A percentile compares a stretch with the other conserved stretches of the same genome.
Conservation (phyloP, 2,113 vertebrate species). For the Clarias macrocephalus region DNA sequence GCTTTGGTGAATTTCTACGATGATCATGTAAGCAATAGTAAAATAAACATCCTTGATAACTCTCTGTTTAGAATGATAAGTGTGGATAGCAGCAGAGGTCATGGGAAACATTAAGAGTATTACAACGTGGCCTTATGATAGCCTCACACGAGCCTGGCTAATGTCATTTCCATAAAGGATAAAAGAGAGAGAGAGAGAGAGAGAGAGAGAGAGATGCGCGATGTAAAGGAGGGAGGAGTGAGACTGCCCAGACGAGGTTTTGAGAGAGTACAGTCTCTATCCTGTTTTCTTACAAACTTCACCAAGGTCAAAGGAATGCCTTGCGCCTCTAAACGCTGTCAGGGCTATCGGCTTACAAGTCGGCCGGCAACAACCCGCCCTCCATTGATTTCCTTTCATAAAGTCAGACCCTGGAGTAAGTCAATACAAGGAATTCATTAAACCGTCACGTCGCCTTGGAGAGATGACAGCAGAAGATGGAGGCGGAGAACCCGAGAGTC, state of each 20-base stretch:
- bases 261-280: conserved; percentile 15
- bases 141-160: conserved; percentile 3
- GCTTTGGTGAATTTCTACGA: not conserved
- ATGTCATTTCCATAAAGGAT: not conserved
- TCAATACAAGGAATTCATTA: conserved; percentile 61
- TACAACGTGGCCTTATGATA: not conserved
- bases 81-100: not conserved
- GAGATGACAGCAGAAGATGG: conserved; percentile 38
- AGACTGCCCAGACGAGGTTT: not conserved
- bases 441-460: conserved; percentile 43
- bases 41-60: not conserved
- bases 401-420: conserved; percentile 46
- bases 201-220: not conserved
- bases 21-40: not conserved
- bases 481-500: conserved; percentile 37
- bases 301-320: conserved; percentile 38
- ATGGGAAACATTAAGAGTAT: not conserved
- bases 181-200: not conserved
- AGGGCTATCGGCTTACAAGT: conserved; percentile 44
- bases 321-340: conserved; percentile 5
- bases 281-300: conserved; percentile 25
- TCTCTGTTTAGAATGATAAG: not conserved
- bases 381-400: conserved; percentile 56
- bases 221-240: not conserved
- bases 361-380: conserved; percentile 40